Percentiles rank a stretch among this genome's conserved stretches.
Conservation (phyloP, 1,140 invertebrate genomes). For the Cylas formicarius region DNA sequence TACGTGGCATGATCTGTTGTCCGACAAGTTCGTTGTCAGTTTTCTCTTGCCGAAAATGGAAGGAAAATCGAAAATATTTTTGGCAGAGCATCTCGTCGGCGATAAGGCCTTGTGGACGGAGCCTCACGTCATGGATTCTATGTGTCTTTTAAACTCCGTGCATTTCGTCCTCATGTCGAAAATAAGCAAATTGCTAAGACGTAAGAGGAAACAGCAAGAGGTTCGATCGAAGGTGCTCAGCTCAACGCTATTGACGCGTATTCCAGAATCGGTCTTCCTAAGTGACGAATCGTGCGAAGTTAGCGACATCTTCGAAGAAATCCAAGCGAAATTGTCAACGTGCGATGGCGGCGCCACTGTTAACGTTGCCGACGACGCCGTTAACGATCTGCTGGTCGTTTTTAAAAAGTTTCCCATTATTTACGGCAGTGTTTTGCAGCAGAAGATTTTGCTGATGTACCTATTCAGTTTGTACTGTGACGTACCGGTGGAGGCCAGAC, state of each 20-base stretch:
- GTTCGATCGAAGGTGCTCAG: slow-evolving; percentile 14
- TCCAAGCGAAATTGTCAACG: slow-evolving; percentile 1
- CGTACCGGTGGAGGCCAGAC: slow-evolving; percentile 13
- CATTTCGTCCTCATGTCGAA: slow-evolving; percentile 22
- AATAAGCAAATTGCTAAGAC: slow-evolving; percentile 25
- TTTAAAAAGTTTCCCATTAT: slow-evolving; percentile 24
- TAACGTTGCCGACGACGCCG: slow-evolving; percentile 15
- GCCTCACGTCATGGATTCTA: slow-evolving; percentile 19
- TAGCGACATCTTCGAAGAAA: slow-evolving; percentile 1
- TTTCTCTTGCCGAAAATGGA: slow-evolving; percentile 29
- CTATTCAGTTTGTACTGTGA: slow-evolving; percentile 26
- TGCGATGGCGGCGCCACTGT: neutral
- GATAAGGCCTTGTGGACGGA: slow-evolving; percentile 6
- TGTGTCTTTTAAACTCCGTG: slow-evolving; percentile 18
- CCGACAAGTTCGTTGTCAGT: slow-evolving; percentile 30
- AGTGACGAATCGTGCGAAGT: neutral
- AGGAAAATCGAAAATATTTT: slow-evolving; percentile 3
- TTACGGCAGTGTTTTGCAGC: slow-evolving; percentile 17
- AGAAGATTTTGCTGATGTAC: slow-evolving; percentile 25
- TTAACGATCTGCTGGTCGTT: slow-evolving; percentile 18
- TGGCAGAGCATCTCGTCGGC: slow-evolving; percentile 20
- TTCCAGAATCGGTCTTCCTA: slow-evolving; percentile 18
- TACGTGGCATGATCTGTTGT: slow-evolving; percentile 28
- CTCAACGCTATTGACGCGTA: slow-evolving; percentile 17
- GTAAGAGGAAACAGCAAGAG: slow-evolving; percentile 27